phyloP scores from a whole-genome alignment of 2,113 vertebrate genomes.

The Ctenomys sociabilis region DNA sequence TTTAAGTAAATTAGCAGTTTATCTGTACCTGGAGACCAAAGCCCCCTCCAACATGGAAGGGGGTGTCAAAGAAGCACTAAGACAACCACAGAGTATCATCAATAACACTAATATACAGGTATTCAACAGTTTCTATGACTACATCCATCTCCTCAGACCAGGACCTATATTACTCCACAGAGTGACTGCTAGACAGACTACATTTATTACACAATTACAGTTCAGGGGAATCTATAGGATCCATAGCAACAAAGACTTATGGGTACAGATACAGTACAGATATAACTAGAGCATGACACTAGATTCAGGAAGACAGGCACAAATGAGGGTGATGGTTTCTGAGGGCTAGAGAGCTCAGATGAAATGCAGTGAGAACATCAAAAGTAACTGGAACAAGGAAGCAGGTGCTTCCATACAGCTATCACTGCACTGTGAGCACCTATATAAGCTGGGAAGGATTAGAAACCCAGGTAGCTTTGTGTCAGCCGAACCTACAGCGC shows the following conservation, averaged over 20 bases:
- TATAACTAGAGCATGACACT: not conserved
- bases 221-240: not conserved
- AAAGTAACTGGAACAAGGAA: not conserved
- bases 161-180: not conserved
- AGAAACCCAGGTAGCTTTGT: not conserved
- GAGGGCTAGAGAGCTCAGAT: not conserved
- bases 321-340: not conserved
- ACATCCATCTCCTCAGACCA: not conserved
- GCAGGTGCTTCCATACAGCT: constrained; percentile 5
- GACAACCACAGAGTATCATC: constrained; percentile 6
- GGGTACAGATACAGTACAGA: not conserved
- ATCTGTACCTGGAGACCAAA: not conserved
- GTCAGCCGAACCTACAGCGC: constrained; percentile 1
- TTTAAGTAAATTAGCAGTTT: constrained; percentile 42
- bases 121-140: not conserved
- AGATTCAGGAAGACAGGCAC: not conserved
- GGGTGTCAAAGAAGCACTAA: not conserved
- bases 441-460: not conserved
- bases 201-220: constrained; percentile 25
- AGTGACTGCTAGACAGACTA: constrained; percentile 33
- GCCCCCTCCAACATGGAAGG: not conserved
- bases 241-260: constrained; percentile 26
- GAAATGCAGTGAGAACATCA: not conserved
- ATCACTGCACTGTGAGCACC: not conserved
- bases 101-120: not conserved